phyloP scores from a whole-genome alignment of 1,140 invertebrate species.

The Thaumatotibia leucotreta region DNA sequence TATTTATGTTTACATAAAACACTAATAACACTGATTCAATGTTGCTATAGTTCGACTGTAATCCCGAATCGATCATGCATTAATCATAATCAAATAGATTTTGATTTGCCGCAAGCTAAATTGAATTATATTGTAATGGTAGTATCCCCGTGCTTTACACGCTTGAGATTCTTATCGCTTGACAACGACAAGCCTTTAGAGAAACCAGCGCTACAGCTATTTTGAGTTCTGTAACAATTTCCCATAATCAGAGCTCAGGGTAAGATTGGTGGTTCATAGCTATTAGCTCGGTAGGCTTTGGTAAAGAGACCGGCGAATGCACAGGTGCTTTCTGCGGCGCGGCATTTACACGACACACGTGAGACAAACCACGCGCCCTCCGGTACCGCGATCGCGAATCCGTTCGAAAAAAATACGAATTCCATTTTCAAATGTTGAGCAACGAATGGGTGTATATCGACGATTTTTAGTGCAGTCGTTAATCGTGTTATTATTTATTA shows the following conservation, averaged over 20 bases:
- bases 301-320: slow-evolving; percentile 12
- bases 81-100: slow-evolving; percentile 30
- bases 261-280: slow-evolving; percentile 15
- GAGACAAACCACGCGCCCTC: slow-evolving; percentile 30
- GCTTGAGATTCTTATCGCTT: neutral
- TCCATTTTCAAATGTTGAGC: neutral
- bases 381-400: slow-evolving; percentile 20
- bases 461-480: neutral
- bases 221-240: neutral
- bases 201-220: neutral
- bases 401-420: slow-evolving; percentile 16
- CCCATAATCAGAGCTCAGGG: neutral
- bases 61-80: slow-evolving; percentile 22
- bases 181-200: neutral
- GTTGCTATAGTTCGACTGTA: slow-evolving; percentile 13
- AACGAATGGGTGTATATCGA: neutral
- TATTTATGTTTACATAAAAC: slow-evolving; percentile 8
- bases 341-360: slow-evolving; percentile 61
- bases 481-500: neutral
- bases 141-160: slow-evolving; percentile 44
- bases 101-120: neutral
- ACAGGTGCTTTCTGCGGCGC: slow-evolving; percentile 37
- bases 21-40: slow-evolving; percentile 20
- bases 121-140: slow-evolving; percentile 17
- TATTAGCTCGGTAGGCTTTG: neutral